Base-by-base conservation (phyloP, 2,888 invertebrate species). In the Heliconius ismenius region DNA sequence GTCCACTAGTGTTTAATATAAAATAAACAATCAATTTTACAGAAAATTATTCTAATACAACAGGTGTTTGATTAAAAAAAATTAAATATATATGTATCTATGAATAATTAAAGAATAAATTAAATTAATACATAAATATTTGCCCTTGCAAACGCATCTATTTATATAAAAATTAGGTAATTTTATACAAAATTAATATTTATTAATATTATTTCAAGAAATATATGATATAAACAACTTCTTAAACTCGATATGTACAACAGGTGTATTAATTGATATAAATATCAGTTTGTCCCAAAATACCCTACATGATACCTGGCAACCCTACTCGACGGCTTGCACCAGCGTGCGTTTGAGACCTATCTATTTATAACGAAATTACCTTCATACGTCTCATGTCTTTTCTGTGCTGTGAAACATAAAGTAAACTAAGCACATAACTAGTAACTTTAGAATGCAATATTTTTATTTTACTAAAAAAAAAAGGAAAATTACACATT, bases 361-460 rank as follows among this genome's bases (percentile, higher is more conserved):
- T 11, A 62, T 73, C 73, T 73, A 76, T 76, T 76, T 76, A 73
- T 76, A 76, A 65, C 62, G n/a, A 21, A 60, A 43, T 58, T 73
- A 60, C 72, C 65, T 76, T 73, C 76, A 65, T 32, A 65, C 43
- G 72, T 72, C 73, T 54, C 65, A 60, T 73, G 72, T 67, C 69
- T 69, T 75, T 69, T 70, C 70, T 58, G 32, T 70, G n/a, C 70
- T 36, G 7, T 70, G n/a, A 58, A 70, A 32, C 70, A 58, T 70
- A 24, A 70, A 70, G 58, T 32, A 58, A 70, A 70, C 13, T 54
- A 54, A 70, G 32, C 54, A n/a, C 32, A 28, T 28, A 28, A 4
- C 3, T 3, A n/a, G 21, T 54, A 54, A n/a, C n/a, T 54, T 69
- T 58, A 58, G n/a, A 7, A n/a, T 58, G 10, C 58, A n/a, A 58